Evolutionary conservation across 2,888 invertebrate genomes (phyloP).

Genomic region (Brenthis daphne): DNA sequence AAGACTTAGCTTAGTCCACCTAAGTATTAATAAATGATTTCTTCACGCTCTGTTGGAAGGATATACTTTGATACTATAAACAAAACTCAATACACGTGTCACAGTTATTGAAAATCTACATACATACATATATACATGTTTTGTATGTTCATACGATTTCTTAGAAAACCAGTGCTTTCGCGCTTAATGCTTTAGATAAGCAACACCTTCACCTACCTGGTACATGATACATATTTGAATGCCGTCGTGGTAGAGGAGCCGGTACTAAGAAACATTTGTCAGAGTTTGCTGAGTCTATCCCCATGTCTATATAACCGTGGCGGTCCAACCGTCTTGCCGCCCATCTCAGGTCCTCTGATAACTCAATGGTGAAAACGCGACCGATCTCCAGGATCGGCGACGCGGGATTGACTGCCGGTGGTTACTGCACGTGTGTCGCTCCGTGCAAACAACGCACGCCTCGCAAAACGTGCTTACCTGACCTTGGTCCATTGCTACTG

Average conservation of each 20-base stretch:
- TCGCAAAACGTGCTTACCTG: constrained; percentile 53
- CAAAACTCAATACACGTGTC: neutral
- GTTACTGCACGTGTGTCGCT: constrained; percentile 52
- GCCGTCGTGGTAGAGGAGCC: constrained; percentile 32
- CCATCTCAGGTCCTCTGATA: constrained; percentile 49
- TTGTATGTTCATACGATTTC: too few species aligned
- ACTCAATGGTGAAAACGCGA: constrained; percentile 67
- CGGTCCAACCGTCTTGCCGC: constrained; percentile 67
- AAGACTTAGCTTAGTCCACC: too few species aligned
- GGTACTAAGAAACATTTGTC: constrained; percentile 45
- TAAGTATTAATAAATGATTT: too few species aligned
- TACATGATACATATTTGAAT: constrained; percentile 25
- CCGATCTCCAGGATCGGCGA: constrained; percentile 66
- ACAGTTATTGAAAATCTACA: too few species aligned
- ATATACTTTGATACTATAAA: neutral
- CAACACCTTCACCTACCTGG: constrained; percentile 33
- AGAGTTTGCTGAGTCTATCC: constrained; percentile 48
- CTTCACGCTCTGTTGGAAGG: too few species aligned
- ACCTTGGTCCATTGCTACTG: constrained; percentile 20
- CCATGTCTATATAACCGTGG: constrained; percentile 83
- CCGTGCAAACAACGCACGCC: constrained; percentile 64
- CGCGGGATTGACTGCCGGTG: constrained; percentile 71
- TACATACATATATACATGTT: too few species aligned
- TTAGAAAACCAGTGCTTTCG: too few species aligned
- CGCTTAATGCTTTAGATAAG: neutral